Evolutionary conservation across 1,140 invertebrate genomes (phyloP), one percentile per base, ranked within the genome.

Genomic region (Lysiphlebus fabarum): DNA sequence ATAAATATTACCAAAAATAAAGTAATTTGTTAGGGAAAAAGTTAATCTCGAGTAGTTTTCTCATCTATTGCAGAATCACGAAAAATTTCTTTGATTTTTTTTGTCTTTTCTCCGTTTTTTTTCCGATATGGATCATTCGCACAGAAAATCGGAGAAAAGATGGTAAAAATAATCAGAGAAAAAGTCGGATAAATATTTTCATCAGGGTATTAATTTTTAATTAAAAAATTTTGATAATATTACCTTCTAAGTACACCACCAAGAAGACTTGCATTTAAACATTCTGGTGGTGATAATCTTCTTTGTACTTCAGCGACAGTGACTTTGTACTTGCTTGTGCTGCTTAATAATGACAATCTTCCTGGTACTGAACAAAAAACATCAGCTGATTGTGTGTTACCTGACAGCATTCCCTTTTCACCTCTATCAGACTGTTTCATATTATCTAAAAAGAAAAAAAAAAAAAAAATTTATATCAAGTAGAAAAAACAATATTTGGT

Each of bases 311-410:
- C 97, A 4, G 94, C 96, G 56, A 99, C 94, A 33, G 97, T 99
- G 68, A 99, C 97, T 84, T 99, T 99, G 85, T 99, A 99, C 85
- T 99, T 99, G 78, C 94, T 96, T 60, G 96, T 99, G 67, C 95
- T 98, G 70, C 92, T 96, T 66, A 99, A 86, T 56, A 99, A 87
- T 41, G 95, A 98, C 65, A 99, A 85, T 58, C 98, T 86, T 36
- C 97, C 97, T 17, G 97, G 97, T 40, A 99, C 96, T 49, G 93
- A 96, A 82, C 96, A 99, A 82, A 94, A 93, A 63, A 94, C 90
- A 76, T 93, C 90, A 68, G 87, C 87, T 7, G 91, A 90, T 37
- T 90, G 88, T 53, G 90, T 89, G 50, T 87, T 86, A 36, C 86
- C 84, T 50, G 67, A 70, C 51, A 68, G 79, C 81, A 71, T 84